These are phyloP conservation scores for Agrenia bidenticulata DNA, from an alignment of 2,888 invertebrate species.

Conservation along the genomic window DNA sequence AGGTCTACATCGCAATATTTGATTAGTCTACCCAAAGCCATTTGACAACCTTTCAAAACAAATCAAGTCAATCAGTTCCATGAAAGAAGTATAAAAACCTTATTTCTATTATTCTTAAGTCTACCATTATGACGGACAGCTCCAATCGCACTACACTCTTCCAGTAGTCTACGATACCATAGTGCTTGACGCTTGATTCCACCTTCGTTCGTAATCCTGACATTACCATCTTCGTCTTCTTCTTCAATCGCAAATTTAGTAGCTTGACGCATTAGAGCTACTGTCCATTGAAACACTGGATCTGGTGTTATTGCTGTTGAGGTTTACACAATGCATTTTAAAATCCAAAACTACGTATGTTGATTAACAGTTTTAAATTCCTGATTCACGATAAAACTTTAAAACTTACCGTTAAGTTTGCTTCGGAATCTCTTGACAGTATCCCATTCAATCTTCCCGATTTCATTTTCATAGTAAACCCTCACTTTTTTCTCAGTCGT, in stretches of 20 bases:
- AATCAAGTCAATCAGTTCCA: not conserved
- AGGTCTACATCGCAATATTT: conserved; percentile 49
- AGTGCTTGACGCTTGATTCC: conserved; percentile 38
- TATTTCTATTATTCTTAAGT: too few species aligned
- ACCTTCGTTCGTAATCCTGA: not conserved
- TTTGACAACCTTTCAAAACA: conserved; percentile 28
- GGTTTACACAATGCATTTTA: not conserved
- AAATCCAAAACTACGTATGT: too few species aligned
- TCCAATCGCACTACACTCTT: conserved; percentile 40
- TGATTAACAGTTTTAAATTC: not conserved
- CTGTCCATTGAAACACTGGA: conserved; percentile 46
- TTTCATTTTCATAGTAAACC: conserved; percentile 44
- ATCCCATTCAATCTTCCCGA: conserved; percentile 46
- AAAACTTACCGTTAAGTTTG: conserved; percentile 38
- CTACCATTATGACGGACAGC: conserved; percentile 41
- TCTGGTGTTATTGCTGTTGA: conserved; percentile 29
- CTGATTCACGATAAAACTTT: not conserved
- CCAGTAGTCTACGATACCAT: conserved; percentile 45
- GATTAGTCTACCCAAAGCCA: conserved; percentile 31
- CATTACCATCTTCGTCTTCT: conserved; percentile 15
- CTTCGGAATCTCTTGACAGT: conserved; percentile 39
- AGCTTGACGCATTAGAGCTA: conserved; percentile 39
- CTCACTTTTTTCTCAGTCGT: conserved; percentile 38
- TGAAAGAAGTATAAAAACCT: too few species aligned
- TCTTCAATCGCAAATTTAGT: conserved; percentile 16